A percentile compares a stretch with the other conserved stretches of the same genome.
Conservation (phyloP, 2,888 invertebrate genomes). For the Leptura quadrifasciata region DNA sequence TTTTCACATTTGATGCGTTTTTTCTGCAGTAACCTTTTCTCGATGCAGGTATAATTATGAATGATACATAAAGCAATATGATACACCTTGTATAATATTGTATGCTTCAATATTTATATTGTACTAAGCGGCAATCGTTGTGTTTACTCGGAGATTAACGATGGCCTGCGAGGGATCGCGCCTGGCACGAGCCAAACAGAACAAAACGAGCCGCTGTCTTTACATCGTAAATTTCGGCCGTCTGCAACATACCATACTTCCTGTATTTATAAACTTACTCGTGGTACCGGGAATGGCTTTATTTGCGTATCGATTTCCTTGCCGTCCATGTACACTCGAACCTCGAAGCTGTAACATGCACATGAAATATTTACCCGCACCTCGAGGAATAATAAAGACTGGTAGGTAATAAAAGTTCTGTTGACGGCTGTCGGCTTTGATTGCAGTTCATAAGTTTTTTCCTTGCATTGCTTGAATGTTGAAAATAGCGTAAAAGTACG, state of each 20-base stretch:
- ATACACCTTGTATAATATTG: neutral
- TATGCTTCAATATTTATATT: neutral
- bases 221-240: slow-evolving; percentile 36
- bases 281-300: slow-evolving; percentile 28
- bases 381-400: neutral
- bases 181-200: slow-evolving; percentile 38
- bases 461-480: neutral
- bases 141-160: neutral
- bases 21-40: too few species aligned
- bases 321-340: slow-evolving; percentile 5
- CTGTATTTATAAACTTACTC: slow-evolving; percentile 31
- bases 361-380: neutral
- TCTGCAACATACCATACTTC: slow-evolving; percentile 32
- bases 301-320: slow-evolving; percentile 30
- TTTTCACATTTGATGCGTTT: too few species aligned
- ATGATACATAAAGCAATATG: too few species aligned
- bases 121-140: neutral
- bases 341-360: neutral
- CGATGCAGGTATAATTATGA: too few species aligned
- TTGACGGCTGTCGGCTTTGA: neutral
- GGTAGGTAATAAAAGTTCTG: neutral
- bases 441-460: neutral
- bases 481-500: neutral
- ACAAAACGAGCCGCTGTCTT: slow-evolving; percentile 15
- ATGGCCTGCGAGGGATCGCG: slow-evolving; percentile 10